A percentile compares a stretch with the other conserved stretches of the same genome.
Evolutionary conservation across 2,113 vertebrate genomes (phyloP).

Genomic region (Toxotes chatareus): DNA sequence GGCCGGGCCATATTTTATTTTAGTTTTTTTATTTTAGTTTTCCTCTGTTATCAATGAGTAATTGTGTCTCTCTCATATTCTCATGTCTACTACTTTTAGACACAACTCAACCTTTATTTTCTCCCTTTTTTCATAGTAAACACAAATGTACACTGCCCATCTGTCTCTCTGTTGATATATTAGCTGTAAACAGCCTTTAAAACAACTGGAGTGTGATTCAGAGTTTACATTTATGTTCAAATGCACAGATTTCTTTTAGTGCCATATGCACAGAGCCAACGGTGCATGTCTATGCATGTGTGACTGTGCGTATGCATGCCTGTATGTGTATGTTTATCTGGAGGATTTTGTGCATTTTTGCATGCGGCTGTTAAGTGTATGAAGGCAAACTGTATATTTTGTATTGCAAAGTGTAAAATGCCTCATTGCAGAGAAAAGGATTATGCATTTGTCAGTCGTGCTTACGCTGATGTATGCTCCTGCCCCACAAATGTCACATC

Average conservation of each 20-base stretch:
- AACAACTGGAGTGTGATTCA: slow-evolving; percentile 10
- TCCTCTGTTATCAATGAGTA: slow-evolving; percentile 39
- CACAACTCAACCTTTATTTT: slow-evolving; percentile 6
- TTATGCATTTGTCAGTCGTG: slow-evolving; percentile 91
- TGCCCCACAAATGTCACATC: slow-evolving; percentile 92
- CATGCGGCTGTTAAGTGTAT: slow-evolving; percentile 42
- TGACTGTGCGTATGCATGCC: neutral
- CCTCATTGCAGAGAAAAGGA: slow-evolving; percentile 81
- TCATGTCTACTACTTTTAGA: slow-evolving; percentile 11
- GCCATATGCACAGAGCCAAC: neutral
- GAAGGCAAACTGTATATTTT: slow-evolving; percentile 59
- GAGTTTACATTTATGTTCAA: slow-evolving; percentile 24
- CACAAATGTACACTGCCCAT: slow-evolving; percentile 8
- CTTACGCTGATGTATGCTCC: slow-evolving; percentile 89
- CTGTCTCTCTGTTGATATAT: slow-evolving; percentile 25
- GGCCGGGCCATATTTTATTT: slow-evolving; percentile 29
- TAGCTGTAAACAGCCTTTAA: slow-evolving; percentile 19
- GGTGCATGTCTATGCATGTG: slow-evolving; percentile 19
- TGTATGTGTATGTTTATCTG: slow-evolving; percentile 21
- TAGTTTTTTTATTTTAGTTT: slow-evolving; percentile 17
- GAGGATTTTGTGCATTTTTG: slow-evolving; percentile 36
- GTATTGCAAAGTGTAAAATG: slow-evolving; percentile 69
- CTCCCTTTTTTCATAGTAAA: neutral
- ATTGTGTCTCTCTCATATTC: slow-evolving; percentile 12
- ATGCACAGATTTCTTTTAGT: slow-evolving; percentile 17